Percentiles rank a stretch among this genome's conserved stretches.
Conservation (phyloP, 2,797 vertebrate genomes). For the Neosalanx taihuensis region DNA sequence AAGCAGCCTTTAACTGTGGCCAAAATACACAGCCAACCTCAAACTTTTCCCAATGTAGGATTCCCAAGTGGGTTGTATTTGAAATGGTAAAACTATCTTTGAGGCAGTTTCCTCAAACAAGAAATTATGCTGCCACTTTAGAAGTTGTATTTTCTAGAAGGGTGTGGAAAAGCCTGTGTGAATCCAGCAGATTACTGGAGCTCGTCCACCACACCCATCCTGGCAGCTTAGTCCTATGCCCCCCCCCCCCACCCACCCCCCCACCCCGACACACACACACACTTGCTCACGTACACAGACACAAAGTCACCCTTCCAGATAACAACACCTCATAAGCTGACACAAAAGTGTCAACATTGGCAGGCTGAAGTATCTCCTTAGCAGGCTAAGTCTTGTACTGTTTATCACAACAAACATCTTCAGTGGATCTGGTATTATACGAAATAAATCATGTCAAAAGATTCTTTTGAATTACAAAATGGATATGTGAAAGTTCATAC, state of each 20-base stretch:
- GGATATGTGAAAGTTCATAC: no score
- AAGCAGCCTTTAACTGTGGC: no score
- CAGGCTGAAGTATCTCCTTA: background rate
- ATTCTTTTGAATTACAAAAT: no score
- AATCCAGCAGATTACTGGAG: slow-evolving; percentile 74
- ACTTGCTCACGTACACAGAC: slow-evolving; percentile 1
- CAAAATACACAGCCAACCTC: background rate
- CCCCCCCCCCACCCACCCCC: slow-evolving; percentile 20
- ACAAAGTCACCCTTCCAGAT: background rate
- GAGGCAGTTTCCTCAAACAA: slow-evolving; percentile 52
- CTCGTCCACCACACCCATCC: slow-evolving; percentile 66
- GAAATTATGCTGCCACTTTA: slow-evolving; percentile 63
- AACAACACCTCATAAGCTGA: background rate
- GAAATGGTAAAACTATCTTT: slow-evolving; percentile 56
- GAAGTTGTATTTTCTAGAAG: slow-evolving; percentile 58
- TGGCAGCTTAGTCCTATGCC: slow-evolving; percentile 19
- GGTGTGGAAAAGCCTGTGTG: slow-evolving; percentile 72
- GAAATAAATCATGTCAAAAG: background rate
- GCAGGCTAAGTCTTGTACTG: no score
- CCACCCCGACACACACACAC: slow-evolving; percentile 21
- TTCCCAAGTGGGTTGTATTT: background rate
- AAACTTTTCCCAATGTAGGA: slow-evolving; percentile 18
- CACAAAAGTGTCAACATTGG: background rate
- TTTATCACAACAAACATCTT: no score
- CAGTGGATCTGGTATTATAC: background rate